phyloP scores from a whole-genome alignment of 2,888 invertebrate species.

The Drosophila rellima region DNA sequence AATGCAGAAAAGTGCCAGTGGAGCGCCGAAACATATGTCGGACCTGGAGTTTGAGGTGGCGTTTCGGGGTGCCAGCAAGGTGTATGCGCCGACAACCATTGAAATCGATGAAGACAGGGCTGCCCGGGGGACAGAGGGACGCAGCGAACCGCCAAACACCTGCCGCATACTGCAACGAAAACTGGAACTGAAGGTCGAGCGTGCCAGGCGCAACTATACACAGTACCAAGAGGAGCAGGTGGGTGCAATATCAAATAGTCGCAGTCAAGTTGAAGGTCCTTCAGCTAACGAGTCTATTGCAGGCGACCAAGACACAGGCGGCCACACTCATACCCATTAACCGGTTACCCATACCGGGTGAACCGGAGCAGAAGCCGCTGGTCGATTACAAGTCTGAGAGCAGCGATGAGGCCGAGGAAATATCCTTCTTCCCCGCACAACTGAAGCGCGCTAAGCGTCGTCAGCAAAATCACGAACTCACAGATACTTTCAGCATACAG shows the following conservation, averaged over 20 bases:
- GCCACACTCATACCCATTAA: conserved; percentile 85
- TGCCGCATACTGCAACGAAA: conserved; percentile 85
- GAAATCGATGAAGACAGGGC: conserved; percentile 73
- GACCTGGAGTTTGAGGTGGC: conserved; percentile 83
- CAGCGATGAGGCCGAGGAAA: conserved; percentile 84
- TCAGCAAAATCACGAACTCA: conserved; percentile 82
- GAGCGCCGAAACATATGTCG: conserved; percentile 77
- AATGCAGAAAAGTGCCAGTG: conserved; percentile 67
- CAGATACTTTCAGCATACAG: conserved; percentile 86
- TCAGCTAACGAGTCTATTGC: conserved; percentile 9
- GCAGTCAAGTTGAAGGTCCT: conserved; percentile 7
- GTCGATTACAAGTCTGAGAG: conserved; percentile 86
- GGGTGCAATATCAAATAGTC: conserved; percentile 6
- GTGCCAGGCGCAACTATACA: conserved; percentile 85
- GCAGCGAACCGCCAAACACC: conserved; percentile 82
- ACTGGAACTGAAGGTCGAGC: conserved; percentile 85
- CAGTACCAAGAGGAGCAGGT: conserved; percentile 84
- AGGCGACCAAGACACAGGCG: conserved; percentile 84
- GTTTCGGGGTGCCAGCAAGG: conserved; percentile 77
- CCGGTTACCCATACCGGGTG: conserved; percentile 85
- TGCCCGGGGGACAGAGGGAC: conserved; percentile 46
- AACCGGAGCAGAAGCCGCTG: conserved; percentile 83
- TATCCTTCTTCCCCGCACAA: conserved; percentile 85
- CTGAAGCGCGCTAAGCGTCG: conserved; percentile 73
- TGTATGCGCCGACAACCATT: conserved; percentile 63